Percentiles rank a stretch among this genome's conserved stretches.
These are phyloP conservation scores for Melanchra persicariae DNA, from an alignment of 2,888 invertebrate genomes.

Conservation along the genomic window DNA sequence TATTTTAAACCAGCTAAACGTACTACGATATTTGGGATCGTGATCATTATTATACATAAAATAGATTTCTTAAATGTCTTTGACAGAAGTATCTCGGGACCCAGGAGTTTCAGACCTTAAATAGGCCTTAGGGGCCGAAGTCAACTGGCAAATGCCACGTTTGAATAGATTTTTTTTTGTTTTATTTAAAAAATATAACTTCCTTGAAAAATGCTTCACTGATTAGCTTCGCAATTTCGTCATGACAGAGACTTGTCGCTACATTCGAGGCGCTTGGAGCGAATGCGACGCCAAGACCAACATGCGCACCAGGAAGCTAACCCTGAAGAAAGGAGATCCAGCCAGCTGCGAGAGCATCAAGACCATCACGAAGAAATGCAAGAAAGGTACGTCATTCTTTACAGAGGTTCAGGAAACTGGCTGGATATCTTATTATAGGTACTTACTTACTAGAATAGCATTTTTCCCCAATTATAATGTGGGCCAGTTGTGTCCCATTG, in stretches of 20 bases:
- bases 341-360: constrained; percentile 95
- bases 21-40: too few species aligned
- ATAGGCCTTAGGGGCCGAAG: too few species aligned
- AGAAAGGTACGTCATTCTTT: constrained; percentile 92
- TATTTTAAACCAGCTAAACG: too few species aligned
- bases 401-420: neutral
- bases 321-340: constrained; percentile 95
- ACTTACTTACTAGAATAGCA: too few species aligned
- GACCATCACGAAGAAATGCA: constrained; percentile 97
- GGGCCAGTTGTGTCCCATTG: neutral
- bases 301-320: constrained; percentile 95
- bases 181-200: neutral
- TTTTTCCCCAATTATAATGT: neutral
- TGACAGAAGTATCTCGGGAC: too few species aligned
- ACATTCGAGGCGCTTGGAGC: constrained; percentile 96
- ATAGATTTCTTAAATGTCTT: too few species aligned
- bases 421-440: too few species aligned
- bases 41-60: too few species aligned
- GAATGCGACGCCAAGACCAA: constrained; percentile 96
- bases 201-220: neutral
- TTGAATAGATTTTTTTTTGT: too few species aligned
- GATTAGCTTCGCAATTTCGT: constrained; percentile 40
- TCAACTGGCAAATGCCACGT: too few species aligned
- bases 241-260: constrained; percentile 93
- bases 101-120: too few species aligned